Evolutionary conservation across 2,888 invertebrate species (phyloP), one percentile per base, ranked within the genome.

Genomic region (Phortica magna): DNA sequence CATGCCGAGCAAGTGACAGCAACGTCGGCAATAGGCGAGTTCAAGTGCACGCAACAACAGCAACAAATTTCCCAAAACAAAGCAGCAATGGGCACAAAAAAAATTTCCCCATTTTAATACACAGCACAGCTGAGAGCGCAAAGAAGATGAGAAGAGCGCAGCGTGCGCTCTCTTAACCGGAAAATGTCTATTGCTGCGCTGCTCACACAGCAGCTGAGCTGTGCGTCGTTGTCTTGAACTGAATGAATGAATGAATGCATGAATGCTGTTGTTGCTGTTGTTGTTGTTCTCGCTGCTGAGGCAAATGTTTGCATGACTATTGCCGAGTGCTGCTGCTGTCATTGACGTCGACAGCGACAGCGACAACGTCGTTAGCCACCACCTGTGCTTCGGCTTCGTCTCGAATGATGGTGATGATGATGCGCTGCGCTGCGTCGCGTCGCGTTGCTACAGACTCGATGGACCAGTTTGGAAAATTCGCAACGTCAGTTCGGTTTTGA

Each of bases 401-500:
- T 48, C 6, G 74, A 9, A 19, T 39, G 70, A 43, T 31, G n/a
- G 14, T 55, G 55, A 17, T 17, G 68, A 73, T 59, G 42, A 3
- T 42, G 43, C 67, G 67, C 9, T 67, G 43, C 67, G 67, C 9
- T 67, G 17, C 42, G 67, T 17, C 42, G 17, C 67, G 41, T 39
- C 41, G 65, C 65, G 31, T 65, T 31, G 31, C 31, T 43, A 2
- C 80, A 74, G 83, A 79, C 79, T 73, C 73, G 78, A 82, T 83
- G 89, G 87, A 86, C 87, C 84, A 83, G 88, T 89, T 86, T 81
- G 84, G 82, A 89, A 89, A 88, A 88, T 88, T 88, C 81, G 80
- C 86, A 85, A 83, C 82, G 80, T 89, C 85, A 89, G 90, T 89
- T 89, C 43, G 88, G 84, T 85, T 89, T 88, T 87, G 82, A 87